Evolutionary conservation across 2,888 invertebrate species (phyloP), one percentile per base, ranked within the genome.

Genomic region (Apantesis nais): DNA sequence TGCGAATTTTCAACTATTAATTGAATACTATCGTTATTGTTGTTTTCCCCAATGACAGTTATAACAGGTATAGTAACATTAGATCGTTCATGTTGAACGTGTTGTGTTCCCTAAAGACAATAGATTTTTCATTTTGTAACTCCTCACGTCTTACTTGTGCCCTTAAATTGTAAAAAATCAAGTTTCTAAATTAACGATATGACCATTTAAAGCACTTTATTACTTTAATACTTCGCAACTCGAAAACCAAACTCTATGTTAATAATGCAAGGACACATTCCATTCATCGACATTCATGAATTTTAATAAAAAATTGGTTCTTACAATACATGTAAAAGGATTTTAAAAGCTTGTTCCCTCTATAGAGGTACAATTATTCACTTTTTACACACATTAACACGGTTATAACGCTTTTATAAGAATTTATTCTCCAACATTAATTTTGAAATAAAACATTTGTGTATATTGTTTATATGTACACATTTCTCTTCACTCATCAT

Each of bases 11-110:
- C 88, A 77, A 89, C 90, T 90, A 89, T 90, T 89, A 89, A 91
- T 85, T 89, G 89, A 88, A 89, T 91, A 88, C 85, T 84, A 85
- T 88, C 85, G 87, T 90, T 89, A 92, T 90, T 91, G 90, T 86
- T 87, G 89, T 85, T 86, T 84, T 88, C 83, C 82, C 84, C 84
- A 83, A 79, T 86, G 83, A 85, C 85, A 83, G 83, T 83, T n/a
- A 85, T 81, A 80, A 12, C 67, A 84, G 77, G 78, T 76, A 39
- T 4, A 16, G 14, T 41, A 2, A 0, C 2, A 16, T 41, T 16
- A 41, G 16, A 41, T 41, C 41, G 41, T 41, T 41, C 41, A 16
- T 16, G 16, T 41, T 16, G 14, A 16, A 41, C n/a, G n/a, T n/a
- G n/a, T n/a, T n/a, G n/a, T n/a, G n/a, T n/a, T n/a, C n/a, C n/a